Percentiles rank a stretch among this genome's conserved stretches.
phyloP scores from a whole-genome alignment of 2,888 invertebrate genomes.

The Ditylenchus weischeri region DNA sequence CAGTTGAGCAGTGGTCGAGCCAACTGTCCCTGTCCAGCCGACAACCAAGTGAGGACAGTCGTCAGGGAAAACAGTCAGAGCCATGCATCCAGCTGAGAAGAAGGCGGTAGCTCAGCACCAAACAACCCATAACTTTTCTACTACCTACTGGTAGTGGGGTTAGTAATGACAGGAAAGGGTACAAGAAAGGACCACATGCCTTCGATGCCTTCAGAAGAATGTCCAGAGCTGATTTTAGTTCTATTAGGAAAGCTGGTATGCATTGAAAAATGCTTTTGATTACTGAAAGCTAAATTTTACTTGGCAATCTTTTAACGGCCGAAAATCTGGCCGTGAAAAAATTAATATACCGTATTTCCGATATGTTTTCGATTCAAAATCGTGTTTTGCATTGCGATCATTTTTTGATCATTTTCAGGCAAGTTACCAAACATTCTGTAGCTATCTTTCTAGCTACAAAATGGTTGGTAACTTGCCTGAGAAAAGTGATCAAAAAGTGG shows the following conservation, averaged over 20 bases:
- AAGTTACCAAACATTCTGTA: no score
- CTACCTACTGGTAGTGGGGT: neutral
- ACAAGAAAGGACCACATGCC: constrained; percentile 26
- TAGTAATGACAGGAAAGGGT: no score
- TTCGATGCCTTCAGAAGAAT: constrained; percentile 31
- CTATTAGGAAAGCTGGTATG: constrained; percentile 32
- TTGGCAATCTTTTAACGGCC: no score
- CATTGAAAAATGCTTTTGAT: neutral
- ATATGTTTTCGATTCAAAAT: no score
- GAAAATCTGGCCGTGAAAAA: no score
- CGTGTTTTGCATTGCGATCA: no score
- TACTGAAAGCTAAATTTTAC: no score
- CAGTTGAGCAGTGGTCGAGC: neutral
- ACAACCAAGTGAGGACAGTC: constrained; percentile 9
- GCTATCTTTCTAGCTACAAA: no score
- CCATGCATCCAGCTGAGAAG: constrained; percentile 21
- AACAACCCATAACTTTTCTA: neutral
- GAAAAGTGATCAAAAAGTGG: no score
- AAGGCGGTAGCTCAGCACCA: constrained; percentile 10
- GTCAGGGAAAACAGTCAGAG: neutral
- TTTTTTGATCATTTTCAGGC: no score
- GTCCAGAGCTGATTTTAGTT: constrained; percentile 33
- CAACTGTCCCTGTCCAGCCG: neutral
- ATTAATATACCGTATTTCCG: no score
- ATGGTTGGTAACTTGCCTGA: no score